Evolutionary conservation across 2,888 invertebrate species (phyloP).

Genomic region (Drosophila trichaetosa): DNA sequence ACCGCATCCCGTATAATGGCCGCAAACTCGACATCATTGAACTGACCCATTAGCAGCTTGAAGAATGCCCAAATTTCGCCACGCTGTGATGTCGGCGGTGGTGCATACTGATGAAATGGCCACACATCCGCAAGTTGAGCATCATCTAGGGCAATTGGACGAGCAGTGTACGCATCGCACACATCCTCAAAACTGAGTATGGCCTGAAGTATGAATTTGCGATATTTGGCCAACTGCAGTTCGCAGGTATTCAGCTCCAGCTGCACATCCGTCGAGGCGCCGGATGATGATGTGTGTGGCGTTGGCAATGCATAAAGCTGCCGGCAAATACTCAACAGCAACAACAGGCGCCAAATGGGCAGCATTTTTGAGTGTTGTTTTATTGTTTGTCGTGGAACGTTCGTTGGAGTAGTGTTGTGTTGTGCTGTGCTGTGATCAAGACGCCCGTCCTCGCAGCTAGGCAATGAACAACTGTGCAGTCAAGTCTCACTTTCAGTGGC

Average conservation of each 20-base stretch:
- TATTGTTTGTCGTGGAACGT: conserved; percentile 1
- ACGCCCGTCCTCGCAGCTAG: conserved; percentile 37
- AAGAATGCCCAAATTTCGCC: conserved; percentile 83
- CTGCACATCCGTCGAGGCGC: conserved; percentile 27
- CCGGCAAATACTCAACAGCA: conserved; percentile 50
- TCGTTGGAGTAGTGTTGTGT: neutral
- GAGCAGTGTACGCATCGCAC: conserved; percentile 80
- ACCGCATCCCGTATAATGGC: conserved; percentile 81
- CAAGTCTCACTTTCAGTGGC: conserved; percentile 28
- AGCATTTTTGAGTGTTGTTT: conserved; percentile 34
- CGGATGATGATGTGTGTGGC: conserved; percentile 32
- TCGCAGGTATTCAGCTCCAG: conserved; percentile 76
- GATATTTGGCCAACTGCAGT: conserved; percentile 81
- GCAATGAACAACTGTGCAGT: conserved; percentile 63
- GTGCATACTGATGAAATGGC: conserved; percentile 74
- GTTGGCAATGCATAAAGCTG: conserved; percentile 51
- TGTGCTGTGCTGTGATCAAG: neutral
- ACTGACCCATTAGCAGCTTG: conserved; percentile 83
- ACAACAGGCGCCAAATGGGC: conserved; percentile 53
- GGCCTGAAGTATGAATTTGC: conserved; percentile 82
- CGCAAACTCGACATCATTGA: conserved; percentile 82
- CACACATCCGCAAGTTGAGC: conserved; percentile 29
- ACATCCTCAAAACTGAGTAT: conserved; percentile 84
- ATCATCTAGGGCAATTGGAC: conserved; percentile 51
- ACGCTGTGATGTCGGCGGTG: conserved; percentile 75